Evolutionary conservation across 2,888 invertebrate species (phyloP).

Genomic region (Coelopa pilipes): DNA sequence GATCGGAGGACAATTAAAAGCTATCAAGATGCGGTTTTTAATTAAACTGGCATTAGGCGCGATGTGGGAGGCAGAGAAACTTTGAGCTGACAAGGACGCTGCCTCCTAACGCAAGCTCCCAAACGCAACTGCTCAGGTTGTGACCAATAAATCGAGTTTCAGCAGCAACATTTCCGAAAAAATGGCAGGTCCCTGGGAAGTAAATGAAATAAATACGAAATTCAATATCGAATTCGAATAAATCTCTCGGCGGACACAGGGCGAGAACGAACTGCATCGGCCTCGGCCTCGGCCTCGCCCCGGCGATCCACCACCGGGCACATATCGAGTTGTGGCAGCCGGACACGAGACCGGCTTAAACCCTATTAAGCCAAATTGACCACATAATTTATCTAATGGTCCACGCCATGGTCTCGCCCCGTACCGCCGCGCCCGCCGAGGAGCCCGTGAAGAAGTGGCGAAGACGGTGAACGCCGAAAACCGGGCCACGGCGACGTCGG

Average conservation of each 20-base stretch:
- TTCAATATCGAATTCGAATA: constrained; percentile 24
- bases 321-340: constrained; percentile 11
- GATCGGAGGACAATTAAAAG: not conserved
- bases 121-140: not conserved
- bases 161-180: constrained; percentile 4
- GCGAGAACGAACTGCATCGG: not conserved
- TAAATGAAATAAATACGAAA: constrained; percentile 16
- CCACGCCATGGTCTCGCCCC: not conserved
- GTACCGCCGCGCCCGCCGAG: not conserved
- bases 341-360: constrained; percentile 30
- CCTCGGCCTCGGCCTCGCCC: constrained; percentile 3
- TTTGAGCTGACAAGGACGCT: not conserved
- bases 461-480: not conserved
- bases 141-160: constrained; percentile 17
- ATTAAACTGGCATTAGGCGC: constrained; percentile 10
- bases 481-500: not conserved
- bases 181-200: not conserved
- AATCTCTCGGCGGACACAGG: constrained; percentile 6
- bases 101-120: not conserved
- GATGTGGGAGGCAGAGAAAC: not conserved
- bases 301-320: too few species aligned
- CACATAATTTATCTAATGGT: constrained; percentile 48
- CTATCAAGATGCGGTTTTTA: constrained; percentile 16
- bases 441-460: constrained; percentile 17
- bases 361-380: constrained; percentile 50